Evolutionary conservation across 2,888 invertebrate genomes (phyloP).

Genomic region (Plusia festucae): DNA sequence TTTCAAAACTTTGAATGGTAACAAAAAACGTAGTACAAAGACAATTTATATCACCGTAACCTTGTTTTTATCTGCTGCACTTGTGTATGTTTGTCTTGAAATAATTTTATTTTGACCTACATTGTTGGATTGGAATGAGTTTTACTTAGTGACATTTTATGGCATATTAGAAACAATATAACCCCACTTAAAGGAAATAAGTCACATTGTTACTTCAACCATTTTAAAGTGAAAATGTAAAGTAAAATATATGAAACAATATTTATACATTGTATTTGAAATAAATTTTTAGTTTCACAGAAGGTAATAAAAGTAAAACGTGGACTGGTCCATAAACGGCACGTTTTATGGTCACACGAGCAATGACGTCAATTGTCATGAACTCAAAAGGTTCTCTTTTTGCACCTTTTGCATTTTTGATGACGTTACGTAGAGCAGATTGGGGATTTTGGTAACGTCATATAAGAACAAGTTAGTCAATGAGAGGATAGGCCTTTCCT

Average conservation of each 20-base stretch:
- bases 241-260: not conserved
- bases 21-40: too few relatives aligned
- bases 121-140: not conserved
- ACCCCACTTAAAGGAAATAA: not conserved
- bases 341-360: slow-evolving; percentile 29
- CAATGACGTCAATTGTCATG: slow-evolving; percentile 33
- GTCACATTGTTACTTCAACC: not conserved
- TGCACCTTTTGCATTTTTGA: slow-evolving; percentile 15
- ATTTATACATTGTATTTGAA: slow-evolving; percentile 18
- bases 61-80: not conserved
- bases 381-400: slow-evolving; percentile 13
- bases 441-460: not conserved
- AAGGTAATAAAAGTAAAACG: slow-evolving; percentile 20
- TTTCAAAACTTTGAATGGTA: too few relatives aligned
- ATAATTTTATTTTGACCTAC: not conserved
- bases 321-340: slow-evolving; percentile 18
- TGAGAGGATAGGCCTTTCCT: not conserved
- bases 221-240: not conserved
- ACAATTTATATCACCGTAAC: too few relatives aligned
- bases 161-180: not conserved
- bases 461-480: not conserved
- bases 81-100: too few relatives aligned
- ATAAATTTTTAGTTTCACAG: slow-evolving; percentile 3
- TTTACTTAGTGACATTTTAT: not conserved
- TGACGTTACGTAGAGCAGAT: slow-evolving; percentile 9